A percentile compares a stretch with the other conserved stretches of the same genome.
Conservation (phyloP, 2,888 invertebrate genomes). For the Melieria crassipennis region DNA sequence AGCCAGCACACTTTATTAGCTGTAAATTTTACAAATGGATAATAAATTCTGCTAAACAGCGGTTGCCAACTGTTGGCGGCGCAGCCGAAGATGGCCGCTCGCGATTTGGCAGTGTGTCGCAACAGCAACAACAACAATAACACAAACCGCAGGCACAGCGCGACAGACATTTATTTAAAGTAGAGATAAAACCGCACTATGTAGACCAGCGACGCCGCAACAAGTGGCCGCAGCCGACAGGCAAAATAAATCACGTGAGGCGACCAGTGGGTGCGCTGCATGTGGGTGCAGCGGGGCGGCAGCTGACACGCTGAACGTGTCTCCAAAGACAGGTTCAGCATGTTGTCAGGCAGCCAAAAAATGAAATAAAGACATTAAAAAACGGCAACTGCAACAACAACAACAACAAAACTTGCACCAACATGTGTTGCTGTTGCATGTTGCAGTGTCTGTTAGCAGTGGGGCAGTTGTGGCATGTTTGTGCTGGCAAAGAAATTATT, state of each 20-base stretch:
- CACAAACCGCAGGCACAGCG: constrained; percentile 38
- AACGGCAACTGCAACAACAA: too few relatives aligned
- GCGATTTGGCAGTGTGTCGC: constrained; percentile 36
- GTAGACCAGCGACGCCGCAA: neutral
- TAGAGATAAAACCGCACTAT: too few relatives aligned
- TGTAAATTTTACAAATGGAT: constrained; percentile 58
- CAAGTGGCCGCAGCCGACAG: constrained; percentile 4
- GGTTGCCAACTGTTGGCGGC: constrained; percentile 4
- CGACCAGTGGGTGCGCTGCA: constrained; percentile 5
- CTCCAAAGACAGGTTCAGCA: neutral
- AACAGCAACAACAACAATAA: constrained; percentile 27
- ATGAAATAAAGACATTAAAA: too few relatives aligned
- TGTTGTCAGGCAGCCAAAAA: neutral
- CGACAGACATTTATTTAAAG: constrained; percentile 23
- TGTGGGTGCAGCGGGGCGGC: too few relatives aligned
- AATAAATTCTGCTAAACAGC: constrained; percentile 52
- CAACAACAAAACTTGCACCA: too few relatives aligned
- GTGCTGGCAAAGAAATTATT: too few relatives aligned
- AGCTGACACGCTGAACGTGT: too few relatives aligned
- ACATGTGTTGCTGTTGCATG: too few relatives aligned
- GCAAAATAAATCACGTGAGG: constrained; percentile 10
- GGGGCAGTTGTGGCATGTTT: too few relatives aligned
- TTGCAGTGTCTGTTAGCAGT: too few relatives aligned
- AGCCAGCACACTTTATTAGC: constrained; percentile 50
- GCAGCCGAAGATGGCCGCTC: constrained; percentile 44